A percentile compares a stretch with the other conserved stretches of the same genome.
Evolutionary conservation across 37 sponge, comb jelly and placozoan genomes (phyloP).

Genomic region (Haliclona indistincta): DNA sequence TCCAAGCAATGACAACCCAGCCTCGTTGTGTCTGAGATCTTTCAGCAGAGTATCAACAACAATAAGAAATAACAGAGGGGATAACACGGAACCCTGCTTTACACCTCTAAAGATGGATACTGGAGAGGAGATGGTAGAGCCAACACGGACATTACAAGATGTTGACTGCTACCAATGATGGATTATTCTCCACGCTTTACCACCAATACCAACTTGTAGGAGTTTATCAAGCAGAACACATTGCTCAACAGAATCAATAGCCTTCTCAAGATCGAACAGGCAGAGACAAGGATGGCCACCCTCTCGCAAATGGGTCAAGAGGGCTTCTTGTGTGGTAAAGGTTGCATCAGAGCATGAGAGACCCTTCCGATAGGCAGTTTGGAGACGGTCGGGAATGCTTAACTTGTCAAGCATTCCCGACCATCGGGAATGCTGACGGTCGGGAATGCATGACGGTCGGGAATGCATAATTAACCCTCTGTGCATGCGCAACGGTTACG

Average conservation of each 20-base stretch:
- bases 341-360: conserved; percentile 6
- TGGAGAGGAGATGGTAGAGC: neutral
- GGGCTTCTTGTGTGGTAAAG: too few species aligned
- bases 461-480: too few species aligned
- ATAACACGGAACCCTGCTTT: conserved; percentile 14
- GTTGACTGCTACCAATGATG: conserved; percentile 6
- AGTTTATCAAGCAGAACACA: too few species aligned
- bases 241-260: conserved; percentile 14
- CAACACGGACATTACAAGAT: conserved; percentile 7
- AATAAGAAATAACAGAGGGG: neutral
- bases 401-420: neutral
- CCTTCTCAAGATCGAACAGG: conserved; percentile 11
- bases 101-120: conserved; percentile 15
- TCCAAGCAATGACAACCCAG: too few species aligned
- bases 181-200: conserved; percentile 8
- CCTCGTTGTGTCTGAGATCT: neutral
- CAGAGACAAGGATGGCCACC: conserved; percentile 8
- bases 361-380: conserved; percentile 13
- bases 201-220: conserved; percentile 1
- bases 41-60: conserved; percentile 16
- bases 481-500: too few species aligned
- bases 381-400: neutral
- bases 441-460: too few species aligned
- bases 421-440: too few species aligned
- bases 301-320: too few species aligned